These are phyloP conservation scores for Gobiocypris rarus DNA, from an alignment of 2,113 vertebrate species.

Conservation along the genomic window DNA sequence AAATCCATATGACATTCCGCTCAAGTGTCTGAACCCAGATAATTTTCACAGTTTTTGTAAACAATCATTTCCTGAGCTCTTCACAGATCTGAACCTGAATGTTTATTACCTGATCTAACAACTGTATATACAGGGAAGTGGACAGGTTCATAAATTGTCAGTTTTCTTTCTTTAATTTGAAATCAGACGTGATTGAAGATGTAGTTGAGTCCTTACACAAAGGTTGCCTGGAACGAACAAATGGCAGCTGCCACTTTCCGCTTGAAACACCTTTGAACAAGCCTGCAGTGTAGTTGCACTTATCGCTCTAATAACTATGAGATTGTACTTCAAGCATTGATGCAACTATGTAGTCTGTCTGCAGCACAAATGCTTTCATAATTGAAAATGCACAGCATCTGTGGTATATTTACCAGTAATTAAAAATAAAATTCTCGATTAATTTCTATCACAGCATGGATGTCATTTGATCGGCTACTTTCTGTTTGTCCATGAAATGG, in stretches of 20 bases:
- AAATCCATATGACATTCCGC: not conserved
- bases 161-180: not conserved
- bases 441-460: not conserved
- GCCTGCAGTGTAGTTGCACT: not conserved
- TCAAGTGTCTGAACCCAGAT: not conserved
- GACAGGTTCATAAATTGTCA: not conserved
- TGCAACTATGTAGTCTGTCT: not conserved
- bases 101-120: not conserved
- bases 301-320: not conserved
- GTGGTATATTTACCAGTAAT: not conserved
- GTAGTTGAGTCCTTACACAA: not conserved
- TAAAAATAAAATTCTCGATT: not conserved
- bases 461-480: not conserved
- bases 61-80: not conserved
- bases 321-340: not conserved
- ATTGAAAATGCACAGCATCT: conserved; percentile 1
- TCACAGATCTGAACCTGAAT: not conserved
- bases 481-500: conserved; percentile 8
- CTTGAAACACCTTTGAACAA: not conserved
- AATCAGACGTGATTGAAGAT: not conserved
- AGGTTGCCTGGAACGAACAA: not conserved
- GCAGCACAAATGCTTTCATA: not conserved
- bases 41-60: too few species aligned
- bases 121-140: not conserved
- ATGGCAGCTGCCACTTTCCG: not conserved